phyloP scores from a whole-genome alignment of 2,113 vertebrate species.

The Otis tarda region DNA sequence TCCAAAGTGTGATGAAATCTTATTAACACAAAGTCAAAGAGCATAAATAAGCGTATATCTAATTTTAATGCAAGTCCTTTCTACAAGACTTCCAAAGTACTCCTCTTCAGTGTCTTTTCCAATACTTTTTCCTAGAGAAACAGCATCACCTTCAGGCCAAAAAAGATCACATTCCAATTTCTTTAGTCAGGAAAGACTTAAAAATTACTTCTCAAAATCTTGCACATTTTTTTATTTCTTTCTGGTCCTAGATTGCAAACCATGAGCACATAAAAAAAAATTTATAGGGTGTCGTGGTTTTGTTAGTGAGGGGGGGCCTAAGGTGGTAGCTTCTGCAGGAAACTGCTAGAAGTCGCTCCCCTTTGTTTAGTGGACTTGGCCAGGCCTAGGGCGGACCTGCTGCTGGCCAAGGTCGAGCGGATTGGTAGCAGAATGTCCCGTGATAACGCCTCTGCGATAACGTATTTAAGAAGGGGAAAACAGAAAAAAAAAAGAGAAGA shows the following conservation, averaged over 20 bases:
- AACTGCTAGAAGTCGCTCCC: no score
- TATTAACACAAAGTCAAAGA: background rate
- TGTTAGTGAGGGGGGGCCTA: no score
- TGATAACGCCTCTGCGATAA: no score
- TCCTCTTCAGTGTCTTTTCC: background rate
- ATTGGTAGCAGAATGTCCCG: no score
- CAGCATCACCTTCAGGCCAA: slow-evolving; percentile 66
- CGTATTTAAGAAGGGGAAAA: no score
- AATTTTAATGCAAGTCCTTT: background rate
- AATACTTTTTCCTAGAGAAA: slow-evolving; percentile 54
- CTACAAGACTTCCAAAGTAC: background rate
- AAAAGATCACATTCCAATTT: background rate
- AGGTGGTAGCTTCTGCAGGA: no score
- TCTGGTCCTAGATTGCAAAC: background rate
- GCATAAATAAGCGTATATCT: background rate
- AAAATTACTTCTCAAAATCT: background rate
- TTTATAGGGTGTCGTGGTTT: no score
- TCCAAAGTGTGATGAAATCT: background rate
- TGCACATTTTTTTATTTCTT: background rate
- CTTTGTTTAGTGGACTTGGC: no score
- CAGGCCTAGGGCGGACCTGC: no score
- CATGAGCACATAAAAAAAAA: background rate
- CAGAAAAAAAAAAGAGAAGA: no score
- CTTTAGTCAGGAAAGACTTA: background rate
- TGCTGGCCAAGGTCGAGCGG: no score